Conservation (phyloP, 2,888 invertebrate genomes). For the Thymelicus lineola region DNA sequence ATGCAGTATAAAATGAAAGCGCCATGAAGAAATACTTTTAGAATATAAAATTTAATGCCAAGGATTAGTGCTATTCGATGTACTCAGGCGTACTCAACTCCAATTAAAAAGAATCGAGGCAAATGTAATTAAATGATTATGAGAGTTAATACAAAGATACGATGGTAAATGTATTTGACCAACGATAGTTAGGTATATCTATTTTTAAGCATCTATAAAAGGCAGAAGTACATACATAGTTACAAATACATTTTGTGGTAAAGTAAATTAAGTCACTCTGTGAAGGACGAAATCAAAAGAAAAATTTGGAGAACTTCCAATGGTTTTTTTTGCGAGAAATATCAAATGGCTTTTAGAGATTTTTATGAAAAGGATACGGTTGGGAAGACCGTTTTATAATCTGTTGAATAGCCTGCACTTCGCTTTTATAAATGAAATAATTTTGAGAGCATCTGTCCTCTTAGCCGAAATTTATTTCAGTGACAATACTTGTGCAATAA, state of each 20-base stretch:
- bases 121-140: too few species aligned
- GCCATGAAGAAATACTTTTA: too few species aligned
- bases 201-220: not conserved
- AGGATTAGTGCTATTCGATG: too few species aligned
- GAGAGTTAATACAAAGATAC: too few species aligned
- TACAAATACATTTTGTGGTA: not conserved
- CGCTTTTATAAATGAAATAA: slow-evolving; percentile 6
- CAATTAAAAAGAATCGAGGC: too few species aligned
- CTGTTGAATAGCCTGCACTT: slow-evolving; percentile 19
- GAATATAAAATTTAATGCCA: too few species aligned
- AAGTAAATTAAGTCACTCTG: slow-evolving; percentile 9
- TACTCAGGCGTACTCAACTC: too few species aligned
- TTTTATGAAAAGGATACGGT: slow-evolving; percentile 51
- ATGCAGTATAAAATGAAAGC: too few species aligned
- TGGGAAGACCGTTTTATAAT: slow-evolving; percentile 37
- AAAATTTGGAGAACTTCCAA: slow-evolving; percentile 7
- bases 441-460: not conserved
- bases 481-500: too few species aligned
- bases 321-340: slow-evolving; percentile 53
- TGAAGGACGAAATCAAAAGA: slow-evolving; percentile 22
- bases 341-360: slow-evolving; percentile 61
- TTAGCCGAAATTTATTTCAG: not conserved
- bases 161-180: not conserved
- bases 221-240: not conserved
- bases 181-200: not conserved